Conservation (phyloP, 2,797 vertebrate genomes). For the Lerista edwardsae region DNA sequence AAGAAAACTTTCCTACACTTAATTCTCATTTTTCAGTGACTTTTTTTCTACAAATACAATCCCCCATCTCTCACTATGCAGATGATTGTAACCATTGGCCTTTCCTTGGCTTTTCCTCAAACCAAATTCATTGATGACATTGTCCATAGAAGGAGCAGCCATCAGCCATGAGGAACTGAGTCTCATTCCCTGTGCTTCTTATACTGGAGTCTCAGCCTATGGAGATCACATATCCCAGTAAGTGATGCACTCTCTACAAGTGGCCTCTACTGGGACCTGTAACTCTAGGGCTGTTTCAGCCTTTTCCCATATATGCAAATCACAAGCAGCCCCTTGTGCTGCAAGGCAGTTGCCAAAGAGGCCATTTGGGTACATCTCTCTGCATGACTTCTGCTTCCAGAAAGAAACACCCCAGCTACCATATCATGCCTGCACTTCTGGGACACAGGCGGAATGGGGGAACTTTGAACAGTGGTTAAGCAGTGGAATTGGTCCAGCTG, state of each 20-base stretch:
- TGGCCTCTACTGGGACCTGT: constrained; percentile 41
- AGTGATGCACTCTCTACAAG: constrained; percentile 29
- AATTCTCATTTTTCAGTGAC: constrained; percentile 46
- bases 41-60: constrained; percentile 58
- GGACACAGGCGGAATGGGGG: constrained; percentile 19
- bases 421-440: background rate
- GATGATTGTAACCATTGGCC: constrained; percentile 38
- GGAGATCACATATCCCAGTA: background rate
- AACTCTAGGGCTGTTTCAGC: background rate
- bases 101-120: constrained; percentile 36
- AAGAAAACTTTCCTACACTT: constrained; percentile 66
- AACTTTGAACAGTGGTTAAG: constrained; percentile 20
- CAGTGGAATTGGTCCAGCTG: background rate
- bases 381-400: background rate
- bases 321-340: background rate
- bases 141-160: constrained; percentile 3
- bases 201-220: background rate
- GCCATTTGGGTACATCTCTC: background rate
- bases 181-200: background rate
- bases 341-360: background rate
- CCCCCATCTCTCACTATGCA: constrained; percentile 50
- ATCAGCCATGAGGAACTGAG: constrained; percentile 13
- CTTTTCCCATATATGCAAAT: constrained; percentile 26
- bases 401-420: constrained; percentile 7
- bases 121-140: constrained; percentile 5